Conservation (phyloP, 2,113 vertebrate genomes). For the Camelus dromedarius region DNA sequence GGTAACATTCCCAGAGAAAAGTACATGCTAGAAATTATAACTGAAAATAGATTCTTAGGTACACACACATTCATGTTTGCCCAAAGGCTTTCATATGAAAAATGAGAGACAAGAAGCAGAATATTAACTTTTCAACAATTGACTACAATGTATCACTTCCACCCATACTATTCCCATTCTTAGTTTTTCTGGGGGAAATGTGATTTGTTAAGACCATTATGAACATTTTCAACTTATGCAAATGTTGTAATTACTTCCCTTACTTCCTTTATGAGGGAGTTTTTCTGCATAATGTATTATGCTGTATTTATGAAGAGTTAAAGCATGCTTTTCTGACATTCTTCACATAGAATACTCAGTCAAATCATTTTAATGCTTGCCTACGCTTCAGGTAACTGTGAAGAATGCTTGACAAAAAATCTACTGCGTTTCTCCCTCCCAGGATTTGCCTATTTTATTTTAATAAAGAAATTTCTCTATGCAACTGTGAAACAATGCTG, state of each 20-base stretch:
- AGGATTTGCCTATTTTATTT: slow-evolving; percentile 34
- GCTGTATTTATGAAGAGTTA: neutral
- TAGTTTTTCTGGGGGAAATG: neutral
- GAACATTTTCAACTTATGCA: slow-evolving; percentile 9
- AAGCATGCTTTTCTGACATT: neutral
- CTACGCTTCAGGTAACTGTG: neutral
- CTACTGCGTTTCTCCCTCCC: neutral
- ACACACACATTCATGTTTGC: neutral
- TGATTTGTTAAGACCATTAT: neutral
- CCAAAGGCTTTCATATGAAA: slow-evolving; percentile 40
- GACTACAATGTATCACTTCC: slow-evolving; percentile 4
- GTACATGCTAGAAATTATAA: neutral
- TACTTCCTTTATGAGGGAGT: neutral
- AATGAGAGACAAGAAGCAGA: slow-evolving; percentile 50
- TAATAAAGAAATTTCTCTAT: neutral
- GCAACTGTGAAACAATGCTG: neutral
- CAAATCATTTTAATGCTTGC: neutral
- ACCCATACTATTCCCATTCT: neutral
- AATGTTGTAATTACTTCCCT: slow-evolving; percentile 48
- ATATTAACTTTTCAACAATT: slow-evolving; percentile 51
- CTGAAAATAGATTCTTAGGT: slow-evolving; percentile 48
- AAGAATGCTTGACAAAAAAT: neutral
- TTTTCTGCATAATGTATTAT: neutral
- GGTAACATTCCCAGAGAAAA: slow-evolving; percentile 53
- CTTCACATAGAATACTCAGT: neutral